These are phyloP conservation scores for Neria commutata DNA, from an alignment of 2,888 invertebrate species.

Conservation along the genomic window DNA sequence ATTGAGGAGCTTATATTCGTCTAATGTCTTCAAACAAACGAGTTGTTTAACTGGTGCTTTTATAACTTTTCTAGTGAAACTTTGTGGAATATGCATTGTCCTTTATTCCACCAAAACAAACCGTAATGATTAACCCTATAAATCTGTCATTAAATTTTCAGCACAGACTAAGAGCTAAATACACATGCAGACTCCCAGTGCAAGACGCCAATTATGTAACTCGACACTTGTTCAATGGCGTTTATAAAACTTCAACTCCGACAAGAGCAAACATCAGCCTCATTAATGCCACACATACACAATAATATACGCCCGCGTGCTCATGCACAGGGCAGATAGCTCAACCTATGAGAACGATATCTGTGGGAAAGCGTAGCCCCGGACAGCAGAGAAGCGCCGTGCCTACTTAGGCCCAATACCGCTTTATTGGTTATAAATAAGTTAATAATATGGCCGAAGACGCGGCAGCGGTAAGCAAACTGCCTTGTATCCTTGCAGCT, in stretches of 20 bases:
- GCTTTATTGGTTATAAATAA: constrained; percentile 57
- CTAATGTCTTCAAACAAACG: no score
- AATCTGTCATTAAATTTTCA: constrained; percentile 1
- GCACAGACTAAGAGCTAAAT: background rate
- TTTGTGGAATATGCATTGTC: no score
- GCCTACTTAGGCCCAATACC: constrained; percentile 36
- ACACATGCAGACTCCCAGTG: background rate
- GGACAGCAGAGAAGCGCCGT: background rate
- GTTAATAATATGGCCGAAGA: constrained; percentile 54
- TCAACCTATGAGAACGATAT: constrained; percentile 53
- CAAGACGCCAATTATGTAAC: constrained; percentile 19
- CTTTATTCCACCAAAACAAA: no score
- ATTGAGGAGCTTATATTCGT: no score
- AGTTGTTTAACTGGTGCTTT: no score
- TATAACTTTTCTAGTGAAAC: no score
- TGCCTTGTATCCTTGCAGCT: constrained; percentile 15
- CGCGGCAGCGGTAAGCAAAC: constrained; percentile 17
- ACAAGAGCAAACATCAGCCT: constrained; percentile 17
- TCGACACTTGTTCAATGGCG: constrained; percentile 32
- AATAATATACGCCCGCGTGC: no score
- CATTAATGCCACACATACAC: constrained; percentile 48
- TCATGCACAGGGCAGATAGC: constrained; percentile 40
- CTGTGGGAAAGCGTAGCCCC: constrained; percentile 48
- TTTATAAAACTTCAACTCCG: constrained; percentile 11
- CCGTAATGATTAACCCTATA: no score